These are phyloP conservation scores for Troglohyphantes excavatus DNA, from an alignment of 2,888 invertebrate genomes.

Conservation along the genomic window DNA sequence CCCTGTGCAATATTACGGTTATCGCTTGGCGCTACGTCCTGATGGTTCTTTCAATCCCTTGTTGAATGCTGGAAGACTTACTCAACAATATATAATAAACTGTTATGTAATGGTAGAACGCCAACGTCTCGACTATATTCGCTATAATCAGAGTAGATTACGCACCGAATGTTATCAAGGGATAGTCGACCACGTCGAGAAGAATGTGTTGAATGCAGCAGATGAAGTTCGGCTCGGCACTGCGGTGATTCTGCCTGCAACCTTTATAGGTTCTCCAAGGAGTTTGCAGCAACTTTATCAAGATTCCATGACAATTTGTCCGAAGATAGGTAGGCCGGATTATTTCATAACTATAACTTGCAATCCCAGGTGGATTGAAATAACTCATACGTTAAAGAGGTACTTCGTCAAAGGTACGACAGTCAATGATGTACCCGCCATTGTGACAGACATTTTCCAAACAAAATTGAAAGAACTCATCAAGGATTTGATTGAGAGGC, in stretches of 20 bases:
- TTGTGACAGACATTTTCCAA: background rate
- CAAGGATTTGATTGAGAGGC: background rate
- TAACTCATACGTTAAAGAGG: too few relatives aligned
- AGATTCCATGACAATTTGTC: slow-evolving; percentile 17
- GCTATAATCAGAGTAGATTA: background rate
- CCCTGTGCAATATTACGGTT: background rate
- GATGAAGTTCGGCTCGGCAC: slow-evolving; percentile 6
- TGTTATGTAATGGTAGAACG: slow-evolving; percentile 3
- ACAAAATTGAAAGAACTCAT: background rate
- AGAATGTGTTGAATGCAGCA: slow-evolving; percentile 15
- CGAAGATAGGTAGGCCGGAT: slow-evolving; percentile 20
- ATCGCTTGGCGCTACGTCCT: background rate
- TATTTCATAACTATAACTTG: background rate
- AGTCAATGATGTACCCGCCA: slow-evolving; percentile 8
- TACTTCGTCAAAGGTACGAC: slow-evolving; percentile 1
- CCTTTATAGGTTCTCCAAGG: background rate
- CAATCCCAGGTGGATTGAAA: background rate
- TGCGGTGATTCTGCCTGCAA: slow-evolving; percentile 1
- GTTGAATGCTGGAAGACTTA: slow-evolving; percentile 11
- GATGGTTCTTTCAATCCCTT: background rate
- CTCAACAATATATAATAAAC: slow-evolving; percentile 21
- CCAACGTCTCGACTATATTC: slow-evolving; percentile 12
- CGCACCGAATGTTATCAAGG: slow-evolving; percentile 25
- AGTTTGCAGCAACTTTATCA: too few relatives aligned
- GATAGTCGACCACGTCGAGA: slow-evolving; percentile 31